These are phyloP conservation scores for Pipistrellus pygmaeus DNA, from an alignment of 2,797 vertebrate species.

Conservation along the genomic window DNA sequence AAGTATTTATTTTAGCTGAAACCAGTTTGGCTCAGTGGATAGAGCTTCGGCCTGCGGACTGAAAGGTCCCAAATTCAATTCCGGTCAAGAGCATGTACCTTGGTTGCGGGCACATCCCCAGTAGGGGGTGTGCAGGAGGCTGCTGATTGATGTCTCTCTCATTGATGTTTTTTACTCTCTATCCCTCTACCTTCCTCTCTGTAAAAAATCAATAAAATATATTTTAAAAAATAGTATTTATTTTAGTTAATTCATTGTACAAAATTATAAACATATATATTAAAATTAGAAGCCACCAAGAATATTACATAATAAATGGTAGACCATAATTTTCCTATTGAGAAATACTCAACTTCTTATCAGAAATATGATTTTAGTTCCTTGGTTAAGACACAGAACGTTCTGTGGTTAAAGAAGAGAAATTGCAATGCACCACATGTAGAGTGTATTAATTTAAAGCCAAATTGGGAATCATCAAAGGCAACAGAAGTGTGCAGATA, in stretches of 20 bases:
- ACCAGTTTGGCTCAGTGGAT: too few relatives aligned
- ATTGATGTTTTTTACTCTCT: too few relatives aligned
- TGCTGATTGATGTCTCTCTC: too few relatives aligned
- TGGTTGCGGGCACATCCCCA: too few relatives aligned
- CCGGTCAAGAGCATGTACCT: too few relatives aligned
- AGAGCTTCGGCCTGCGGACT: too few relatives aligned
- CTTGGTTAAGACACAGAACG: background rate
- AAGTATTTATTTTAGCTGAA: background rate
- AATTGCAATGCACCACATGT: background rate
- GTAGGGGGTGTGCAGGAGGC: too few relatives aligned
- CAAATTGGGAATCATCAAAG: background rate
- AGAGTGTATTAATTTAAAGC: background rate
- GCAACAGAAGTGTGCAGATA: background rate
- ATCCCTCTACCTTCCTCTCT: too few relatives aligned
- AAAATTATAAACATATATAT: slow-evolving; percentile 1
- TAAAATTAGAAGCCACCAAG: background rate
- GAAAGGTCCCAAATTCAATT: too few relatives aligned
- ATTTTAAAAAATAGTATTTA: background rate
- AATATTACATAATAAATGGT: background rate
- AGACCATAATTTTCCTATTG: background rate
- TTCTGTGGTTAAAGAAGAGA: background rate
- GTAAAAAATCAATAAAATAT: too few relatives aligned
- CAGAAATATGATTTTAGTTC: slow-evolving; percentile 25
- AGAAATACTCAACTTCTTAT: background rate
- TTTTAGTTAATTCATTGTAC: background rate